Base-by-base conservation (phyloP, 64 coral and sea anemone genomes). In the Pocillopora damicornis region DNA sequence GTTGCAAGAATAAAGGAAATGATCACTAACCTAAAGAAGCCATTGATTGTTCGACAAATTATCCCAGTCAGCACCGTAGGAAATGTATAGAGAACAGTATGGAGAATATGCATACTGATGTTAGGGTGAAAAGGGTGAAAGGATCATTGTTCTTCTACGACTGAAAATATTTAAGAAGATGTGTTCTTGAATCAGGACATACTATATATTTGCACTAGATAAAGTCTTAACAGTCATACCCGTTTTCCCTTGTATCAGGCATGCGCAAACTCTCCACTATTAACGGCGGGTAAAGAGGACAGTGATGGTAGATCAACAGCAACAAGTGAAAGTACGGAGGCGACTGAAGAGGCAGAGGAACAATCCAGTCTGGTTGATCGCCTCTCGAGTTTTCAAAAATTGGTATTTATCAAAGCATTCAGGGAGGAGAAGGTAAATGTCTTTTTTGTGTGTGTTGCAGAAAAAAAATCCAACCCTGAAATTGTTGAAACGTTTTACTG, bases 371-470 rank as follows among this genome's bases (percentile, higher is more conserved):
- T 90, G 78, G 81, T 89, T 58, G 87, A 98, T 59, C 86, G 85
- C 37, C 82, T 98, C 4, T 94, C 92, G 9, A 94, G 93, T 61
- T 98, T 98, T 59, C 87, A 98, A 74, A 98, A 89, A 83, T 73
- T 98, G 1, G 79, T 98, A 16, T 91, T 94, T 68, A 91, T 98
- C 22, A 98, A 98, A 87, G 89, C 92, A 13, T 98, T 94, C 61
- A 91, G 80, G 23, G 95, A 98, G 77, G 95, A 98, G 76, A 98
- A 98, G 90, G 95, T 81, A 51, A 89, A 60, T 23, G 67, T 26
- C 25, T n/a, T 71, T 71, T 23, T 71, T 7, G n/a, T 71, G 67
- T 23, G 7, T 23, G 22, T n/a, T 20, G 16, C 22, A 20, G 8
- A 67, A 18, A 66, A 66, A 22, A 18, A 15, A 66, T 15, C 63